Base-by-base conservation (phyloP, 2,797 vertebrate species). In the Gallinago stenura region DNA sequence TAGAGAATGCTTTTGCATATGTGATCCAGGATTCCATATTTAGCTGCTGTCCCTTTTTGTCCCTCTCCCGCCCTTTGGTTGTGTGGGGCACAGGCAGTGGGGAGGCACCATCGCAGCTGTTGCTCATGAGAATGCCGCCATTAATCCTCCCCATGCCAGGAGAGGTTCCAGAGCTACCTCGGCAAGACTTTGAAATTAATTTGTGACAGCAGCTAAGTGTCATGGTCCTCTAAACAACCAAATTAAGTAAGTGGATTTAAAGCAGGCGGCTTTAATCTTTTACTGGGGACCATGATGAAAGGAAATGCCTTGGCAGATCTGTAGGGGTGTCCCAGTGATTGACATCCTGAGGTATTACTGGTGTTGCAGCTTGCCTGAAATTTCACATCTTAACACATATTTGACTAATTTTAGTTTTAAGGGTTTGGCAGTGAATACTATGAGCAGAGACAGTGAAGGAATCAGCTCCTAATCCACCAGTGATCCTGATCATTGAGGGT, bases 221-320 rank as follows among this genome's bases (percentile, higher is more conserved):
- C 76, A 76, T 4, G 0, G 69, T 83, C 37, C 45, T 92, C 51
- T 60, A 57, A 71, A 91, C 18, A 54, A n/a, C 69, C 84, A 57
- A 90, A 22, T 83, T 64, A 87, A 76, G 20, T 61, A 86, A 95
- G 69, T 83, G 37, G 76, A 85, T 96, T 93, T 94, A 91, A 78
- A 89, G 28, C 64, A 85, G 60, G 84, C 89, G 37, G 20, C 28
- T 94, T 93, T 85, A 94, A 90, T 83, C 51, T 56, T 83, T 93
- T 83, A 56, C 71, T 61, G 56, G 37, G 53, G 31, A 64, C 37
- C 5, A 4, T 21, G 87, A 87, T 94, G 83, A 92, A 95, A 92
- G 71, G 25, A 83, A 93, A 92, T 50, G 33, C 33, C 56, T 80
- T 80, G 75, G 57, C 75, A 91, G 68, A 70, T 79, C 66, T 71